Base-by-base conservation (phyloP, 2,113 vertebrate genomes). In the Microtus richardsoni region DNA sequence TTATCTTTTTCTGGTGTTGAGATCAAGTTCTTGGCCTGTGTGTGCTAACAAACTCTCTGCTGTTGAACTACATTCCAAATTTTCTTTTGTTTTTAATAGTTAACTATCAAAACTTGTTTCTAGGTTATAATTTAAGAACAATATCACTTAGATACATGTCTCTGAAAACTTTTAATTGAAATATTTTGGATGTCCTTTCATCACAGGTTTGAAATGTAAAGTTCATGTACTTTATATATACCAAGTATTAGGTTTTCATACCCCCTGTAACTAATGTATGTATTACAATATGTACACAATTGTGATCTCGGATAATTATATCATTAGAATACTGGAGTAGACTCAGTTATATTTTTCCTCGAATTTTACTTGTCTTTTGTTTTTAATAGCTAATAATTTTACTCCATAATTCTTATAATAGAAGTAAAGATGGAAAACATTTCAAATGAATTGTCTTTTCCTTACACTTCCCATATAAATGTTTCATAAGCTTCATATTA, bases 401-500 rank as follows among this genome's bases (percentile, higher is more conserved):
- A 33, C 11, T 44, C 41, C 74, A 62, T 77, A n/a, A 80, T 91
- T 91, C 88, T 68, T 95, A 58, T 87, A 95, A 79, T 93, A 86
- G 39, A 93, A 58, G 9, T 41, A 93, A 96, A 93, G 41, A 49
- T 1, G 75, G 44, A 91, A 89, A 95, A 89, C 1, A 68, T 94
- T 97, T 84, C 44, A 85, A 78, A 93, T 94, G 41, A 94, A 91
- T n/a, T 88, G 6, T 91, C 39, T 21, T 82, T n/a, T 19, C 33
- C 41, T 96, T 60, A 62, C 1, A 58, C 86, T 89, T 96, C 39
- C 91, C 47, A 39, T 62, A 39, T 82, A 36, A 95, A 9, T 90
- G 88, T 79, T 93, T 93, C 17, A 96, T 92, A 91, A 91, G 73
- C 58, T 71, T 9, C 60, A 89, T 94, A 62, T 71, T 83, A 92